A percentile compares a stretch with the other conserved stretches of the same genome.
Evolutionary conservation across 2,888 invertebrate species (phyloP).

Genomic region (Lithophane leautieri): DNA sequence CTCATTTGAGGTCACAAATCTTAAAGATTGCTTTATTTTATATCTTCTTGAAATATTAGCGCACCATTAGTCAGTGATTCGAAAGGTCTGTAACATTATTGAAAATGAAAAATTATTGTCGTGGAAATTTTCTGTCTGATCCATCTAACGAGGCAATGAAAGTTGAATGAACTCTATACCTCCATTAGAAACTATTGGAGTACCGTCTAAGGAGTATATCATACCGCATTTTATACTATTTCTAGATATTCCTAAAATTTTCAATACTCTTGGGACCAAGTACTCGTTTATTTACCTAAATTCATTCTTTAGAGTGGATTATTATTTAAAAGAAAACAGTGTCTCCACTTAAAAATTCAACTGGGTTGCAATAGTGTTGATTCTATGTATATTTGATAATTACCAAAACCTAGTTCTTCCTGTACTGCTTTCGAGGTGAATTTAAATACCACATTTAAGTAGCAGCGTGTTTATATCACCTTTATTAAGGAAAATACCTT

Average conservation of each 20-base stretch:
- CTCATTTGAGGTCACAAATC: constrained; percentile 25
- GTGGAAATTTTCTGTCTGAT: constrained; percentile 59
- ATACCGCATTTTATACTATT: constrained; percentile 2
- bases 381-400: neutral
- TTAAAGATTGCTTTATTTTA: constrained; percentile 43
- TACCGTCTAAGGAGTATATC: constrained; percentile 36
- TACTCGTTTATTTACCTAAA: neutral
- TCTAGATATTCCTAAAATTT: constrained; percentile 2
- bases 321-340: neutral
- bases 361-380: neutral
- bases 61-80: constrained; percentile 51
- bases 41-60: constrained; percentile 53
- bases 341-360: neutral
- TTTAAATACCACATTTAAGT: constrained; percentile 8
- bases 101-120: constrained; percentile 66
- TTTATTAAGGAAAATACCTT: constrained; percentile 21
- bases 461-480: constrained; percentile 8
- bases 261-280: neutral
- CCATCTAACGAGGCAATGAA: constrained; percentile 64
- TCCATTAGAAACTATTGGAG: constrained; percentile 58
- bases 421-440: neutral
- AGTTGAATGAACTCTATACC: constrained; percentile 66
- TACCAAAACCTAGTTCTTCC: neutral
- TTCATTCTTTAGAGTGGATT: no score
- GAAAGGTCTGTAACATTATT: constrained; percentile 56